Evolutionary conservation across 2,797 vertebrate genomes (phyloP).

Genomic region (Orestias chungarensis): DNA sequence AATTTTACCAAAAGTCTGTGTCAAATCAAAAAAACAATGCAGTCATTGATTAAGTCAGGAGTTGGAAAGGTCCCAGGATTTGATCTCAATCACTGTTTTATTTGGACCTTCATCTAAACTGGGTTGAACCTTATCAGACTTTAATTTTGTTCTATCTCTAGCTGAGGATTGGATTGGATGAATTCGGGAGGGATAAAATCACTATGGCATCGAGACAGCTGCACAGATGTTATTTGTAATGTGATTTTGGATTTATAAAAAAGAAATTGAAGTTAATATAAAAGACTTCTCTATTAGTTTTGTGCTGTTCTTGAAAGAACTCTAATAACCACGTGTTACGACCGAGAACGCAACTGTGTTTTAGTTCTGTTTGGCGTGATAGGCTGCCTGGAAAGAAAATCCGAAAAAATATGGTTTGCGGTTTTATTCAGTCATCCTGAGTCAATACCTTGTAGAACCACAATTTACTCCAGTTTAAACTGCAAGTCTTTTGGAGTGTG

Average conservation of each 20-base stretch:
- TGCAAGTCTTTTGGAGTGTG: background rate
- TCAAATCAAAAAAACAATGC: constrained; percentile 6
- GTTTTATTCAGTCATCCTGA: background rate
- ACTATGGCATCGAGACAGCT: constrained; percentile 35
- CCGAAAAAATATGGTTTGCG: background rate
- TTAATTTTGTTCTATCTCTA: constrained; percentile 1
- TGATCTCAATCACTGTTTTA: background rate
- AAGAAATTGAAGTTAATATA: constrained; percentile 43
- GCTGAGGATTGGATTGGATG: constrained; percentile 1
- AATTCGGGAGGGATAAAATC: constrained; percentile 28
- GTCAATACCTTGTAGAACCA: background rate
- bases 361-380: background rate
- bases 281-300: constrained; percentile 53
- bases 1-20: background rate
- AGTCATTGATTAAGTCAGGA: background rate
- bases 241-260: constrained; percentile 61
- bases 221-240: constrained; percentile 46
- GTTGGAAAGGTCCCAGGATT: background rate
- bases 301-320: constrained; percentile 18
- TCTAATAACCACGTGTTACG: background rate
- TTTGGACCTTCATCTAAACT: background rate
- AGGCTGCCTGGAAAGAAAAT: background rate
- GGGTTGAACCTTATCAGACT: background rate
- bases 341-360: background rate
- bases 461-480: background rate